Base-by-base conservation (phyloP, 2,888 invertebrate genomes). In the Dolichopus griseipennis region DNA sequence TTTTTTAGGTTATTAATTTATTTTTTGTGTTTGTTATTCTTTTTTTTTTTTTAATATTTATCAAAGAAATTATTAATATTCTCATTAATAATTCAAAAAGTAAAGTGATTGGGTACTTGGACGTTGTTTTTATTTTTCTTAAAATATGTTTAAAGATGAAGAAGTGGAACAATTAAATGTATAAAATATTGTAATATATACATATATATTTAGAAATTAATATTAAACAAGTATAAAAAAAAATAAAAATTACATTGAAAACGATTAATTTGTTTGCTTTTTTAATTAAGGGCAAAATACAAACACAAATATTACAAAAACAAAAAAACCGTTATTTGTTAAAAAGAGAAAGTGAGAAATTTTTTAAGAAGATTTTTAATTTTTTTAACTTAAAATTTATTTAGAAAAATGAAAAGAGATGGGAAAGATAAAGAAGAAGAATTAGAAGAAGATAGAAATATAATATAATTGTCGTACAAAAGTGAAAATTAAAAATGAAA, bases 41-140 rank as follows among this genome's bases (percentile, higher is more conserved):
- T 6, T 52, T 52, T 52, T 15, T 18, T 52, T 52, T 15, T 18
- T 18, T 52, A 18, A 18, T 52, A 52, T 18, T 52, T 18, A 52
- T 52, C 52, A 52, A 52, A 52, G 52, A 52, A 52, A 52, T 52
- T 52, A 52, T 52, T 52, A 52, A 52, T 52, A 52, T 52, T 52
- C 52, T 52, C 52, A 52, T 52, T 52, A 52, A 52, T 52, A 52
- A 52, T 52, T 18, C 52, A 52, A n/a, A 52, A n/a, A 52, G 52
- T 52, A 52, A n/a, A 52, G 52, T 52, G 52, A 52, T 52, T 52
- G 41, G 41, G 41, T 15, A 12, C 15, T 12, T n/a, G n/a, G n/a
- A n/a, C 41, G 3, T 41, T 41, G 3, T 41, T 41, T 41, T 9
- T n/a, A n/a, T 41, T 41, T 41, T 2, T 41, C 15, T 41, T 41